A percentile compares a stretch with the other conserved stretches of the same genome.
Conservation (phyloP, 2,797 vertebrate genomes). For the Aeoliscus strigatus region DNA sequence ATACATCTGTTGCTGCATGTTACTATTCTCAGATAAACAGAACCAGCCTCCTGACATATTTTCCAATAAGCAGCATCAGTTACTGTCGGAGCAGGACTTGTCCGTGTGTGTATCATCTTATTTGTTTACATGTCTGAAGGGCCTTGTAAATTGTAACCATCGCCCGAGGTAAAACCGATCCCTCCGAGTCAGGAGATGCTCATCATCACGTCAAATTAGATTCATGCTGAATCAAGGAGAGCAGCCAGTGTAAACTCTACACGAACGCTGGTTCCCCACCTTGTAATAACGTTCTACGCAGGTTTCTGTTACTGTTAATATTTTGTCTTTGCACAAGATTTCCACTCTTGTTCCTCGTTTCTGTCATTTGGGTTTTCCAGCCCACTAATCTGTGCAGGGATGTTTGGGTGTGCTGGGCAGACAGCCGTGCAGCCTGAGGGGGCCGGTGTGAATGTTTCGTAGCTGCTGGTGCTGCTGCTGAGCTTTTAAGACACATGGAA, state of each 20-base stretch:
- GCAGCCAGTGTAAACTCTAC: background rate
- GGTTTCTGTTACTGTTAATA: background rate
- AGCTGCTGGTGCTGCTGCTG: conserved; percentile 8
- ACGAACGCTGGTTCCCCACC: too few species aligned
- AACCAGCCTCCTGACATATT: conserved; percentile 47
- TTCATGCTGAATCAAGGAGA: conserved; percentile 17
- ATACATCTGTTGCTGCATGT: conserved; percentile 29
- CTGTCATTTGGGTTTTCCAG: conserved; percentile 16
- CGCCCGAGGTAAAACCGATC: conserved; percentile 15
- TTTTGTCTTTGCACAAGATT: conserved; percentile 12
- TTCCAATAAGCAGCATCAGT: conserved; percentile 45
- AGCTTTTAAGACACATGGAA: conserved; percentile 28
- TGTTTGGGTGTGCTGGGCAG: conserved; percentile 28
- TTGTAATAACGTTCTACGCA: background rate
- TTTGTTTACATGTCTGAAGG: conserved; percentile 28
- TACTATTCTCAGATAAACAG: conserved; percentile 37
- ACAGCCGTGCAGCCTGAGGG: conserved; percentile 14
- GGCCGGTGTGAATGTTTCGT: conserved; percentile 27
- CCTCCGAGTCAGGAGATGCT: conserved; percentile 5
- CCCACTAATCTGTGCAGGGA: conserved; percentile 8
- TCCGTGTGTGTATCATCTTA: conserved; percentile 6
- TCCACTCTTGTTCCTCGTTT: conserved; percentile 21
- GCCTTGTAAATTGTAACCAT: conserved; percentile 14
- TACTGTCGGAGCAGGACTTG: conserved; percentile 14
- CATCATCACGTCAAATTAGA: conserved; percentile 15